These are phyloP conservation scores for Camponotus pennsylvanicus DNA, from an alignment of 1,140 invertebrate genomes.

Conservation along the genomic window DNA sequence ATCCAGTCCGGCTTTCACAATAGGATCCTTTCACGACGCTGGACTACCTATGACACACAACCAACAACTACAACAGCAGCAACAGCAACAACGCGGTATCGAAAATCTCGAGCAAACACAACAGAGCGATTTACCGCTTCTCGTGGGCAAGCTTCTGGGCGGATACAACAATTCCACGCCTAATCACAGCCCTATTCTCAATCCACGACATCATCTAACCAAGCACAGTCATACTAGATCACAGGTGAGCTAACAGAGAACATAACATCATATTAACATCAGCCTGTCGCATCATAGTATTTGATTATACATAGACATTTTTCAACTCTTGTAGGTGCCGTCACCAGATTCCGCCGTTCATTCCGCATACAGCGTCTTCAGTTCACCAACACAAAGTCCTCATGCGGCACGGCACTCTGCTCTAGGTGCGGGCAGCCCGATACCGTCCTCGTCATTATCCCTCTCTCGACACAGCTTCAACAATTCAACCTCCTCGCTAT, in stretches of 20 bases:
- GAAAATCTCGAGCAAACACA: constrained; percentile 82
- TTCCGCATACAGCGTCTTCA: constrained; percentile 93
- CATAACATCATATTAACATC: background rate
- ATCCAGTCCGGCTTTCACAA: constrained; percentile 81
- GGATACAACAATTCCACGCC: constrained; percentile 88
- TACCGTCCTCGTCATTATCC: constrained; percentile 85
- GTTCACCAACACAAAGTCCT: constrained; percentile 94
- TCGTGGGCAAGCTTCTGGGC: constrained; percentile 89
- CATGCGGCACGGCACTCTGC: constrained; percentile 93
- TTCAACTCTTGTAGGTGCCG: constrained; percentile 78
- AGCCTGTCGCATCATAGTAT: too few species aligned
- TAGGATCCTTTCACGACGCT: constrained; percentile 80
- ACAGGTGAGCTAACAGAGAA: constrained; percentile 73
- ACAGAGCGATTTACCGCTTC: constrained; percentile 87
- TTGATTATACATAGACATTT: constrained; percentile 35
- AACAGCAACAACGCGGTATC: constrained; percentile 76
- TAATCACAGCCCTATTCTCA: constrained; percentile 89
- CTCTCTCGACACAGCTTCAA: constrained; percentile 85
- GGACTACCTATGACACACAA: constrained; percentile 78
- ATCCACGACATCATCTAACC: constrained; percentile 87
- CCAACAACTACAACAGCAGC: constrained; percentile 79
- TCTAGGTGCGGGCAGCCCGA: constrained; percentile 85
- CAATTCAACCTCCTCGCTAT: constrained; percentile 85
- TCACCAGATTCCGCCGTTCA: constrained; percentile 95
- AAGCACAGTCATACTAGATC: constrained; percentile 85